phyloP scores from a whole-genome alignment of 2,888 invertebrate species.

The Palloptera scutellata region DNA sequence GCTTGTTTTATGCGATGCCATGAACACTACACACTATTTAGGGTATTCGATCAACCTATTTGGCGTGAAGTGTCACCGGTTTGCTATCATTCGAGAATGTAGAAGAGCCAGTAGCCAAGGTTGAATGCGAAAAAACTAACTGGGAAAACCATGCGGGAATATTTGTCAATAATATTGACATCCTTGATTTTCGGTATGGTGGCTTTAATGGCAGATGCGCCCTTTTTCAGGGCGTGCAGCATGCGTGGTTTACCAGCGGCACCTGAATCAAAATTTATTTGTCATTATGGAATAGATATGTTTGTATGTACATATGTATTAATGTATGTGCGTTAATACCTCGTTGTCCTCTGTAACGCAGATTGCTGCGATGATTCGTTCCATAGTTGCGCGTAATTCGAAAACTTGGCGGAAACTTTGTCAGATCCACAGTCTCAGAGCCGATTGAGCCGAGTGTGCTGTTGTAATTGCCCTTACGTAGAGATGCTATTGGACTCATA shows the following conservation, averaged over 20 bases:
- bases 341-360: constrained; percentile 68
- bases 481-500: constrained; percentile 84
- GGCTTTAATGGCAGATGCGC: constrained; percentile 86
- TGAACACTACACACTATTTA: constrained; percentile 47
- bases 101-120: constrained; percentile 94
- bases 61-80: constrained; percentile 50
- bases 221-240: constrained; percentile 81
- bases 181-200: constrained; percentile 96
- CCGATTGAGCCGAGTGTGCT: constrained; percentile 69
- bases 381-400: constrained; percentile 74
- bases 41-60: constrained; percentile 38
- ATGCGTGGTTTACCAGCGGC: constrained; percentile 68
- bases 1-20: neutral
- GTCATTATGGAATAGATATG: neutral
- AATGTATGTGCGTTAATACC: constrained; percentile 63
- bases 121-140: constrained; percentile 96
- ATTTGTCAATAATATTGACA: constrained; percentile 97
- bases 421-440: constrained; percentile 68
- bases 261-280: constrained; percentile 32
- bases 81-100: constrained; percentile 73
- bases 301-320: neutral
- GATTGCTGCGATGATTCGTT: constrained; percentile 67
- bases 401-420: constrained; percentile 78
- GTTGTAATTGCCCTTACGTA: constrained; percentile 74
- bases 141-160: constrained; percentile 94